Conservation (phyloP, 2,888 invertebrate species). For the Polymixis flavicincta region DNA sequence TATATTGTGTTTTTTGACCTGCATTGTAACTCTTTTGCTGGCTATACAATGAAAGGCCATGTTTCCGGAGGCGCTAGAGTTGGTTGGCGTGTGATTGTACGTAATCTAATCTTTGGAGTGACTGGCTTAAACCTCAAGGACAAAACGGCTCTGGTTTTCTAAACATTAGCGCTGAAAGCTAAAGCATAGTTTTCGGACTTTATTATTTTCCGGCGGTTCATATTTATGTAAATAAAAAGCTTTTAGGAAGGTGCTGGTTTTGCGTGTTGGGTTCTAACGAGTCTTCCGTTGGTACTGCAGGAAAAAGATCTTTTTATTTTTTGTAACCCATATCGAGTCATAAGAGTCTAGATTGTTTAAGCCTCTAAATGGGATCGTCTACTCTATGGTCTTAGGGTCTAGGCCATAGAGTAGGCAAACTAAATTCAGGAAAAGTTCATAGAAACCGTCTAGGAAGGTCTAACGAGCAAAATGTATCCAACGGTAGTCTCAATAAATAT, state of each 20-base stretch:
- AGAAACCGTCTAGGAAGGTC: not conserved
- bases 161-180: slow-evolving; percentile 31
- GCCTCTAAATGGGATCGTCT: not conserved
- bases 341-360: not conserved
- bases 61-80: slow-evolving; percentile 27
- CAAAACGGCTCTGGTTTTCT: slow-evolving; percentile 27
- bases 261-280: slow-evolving; percentile 9
- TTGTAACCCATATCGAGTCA: not conserved
- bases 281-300: not conserved
- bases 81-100: slow-evolving; percentile 42
- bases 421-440: not conserved
- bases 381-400: not conserved
- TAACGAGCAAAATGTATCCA: not conserved
- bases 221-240: slow-evolving; percentile 29
- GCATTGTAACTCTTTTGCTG: not conserved
- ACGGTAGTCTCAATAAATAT: not conserved
- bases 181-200: slow-evolving; percentile 5
- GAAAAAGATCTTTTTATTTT: not conserved
- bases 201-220: slow-evolving; percentile 14
- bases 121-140: slow-evolving; percentile 39
- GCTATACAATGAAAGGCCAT: slow-evolving; percentile 8
- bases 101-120: slow-evolving; percentile 53
- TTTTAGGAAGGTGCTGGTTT: slow-evolving; percentile 29
- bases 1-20: not conserved
- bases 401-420: not conserved